These are phyloP conservation scores for Drosophila takahashii DNA, from an alignment of 1,140 invertebrate species.

Conservation along the genomic window DNA sequence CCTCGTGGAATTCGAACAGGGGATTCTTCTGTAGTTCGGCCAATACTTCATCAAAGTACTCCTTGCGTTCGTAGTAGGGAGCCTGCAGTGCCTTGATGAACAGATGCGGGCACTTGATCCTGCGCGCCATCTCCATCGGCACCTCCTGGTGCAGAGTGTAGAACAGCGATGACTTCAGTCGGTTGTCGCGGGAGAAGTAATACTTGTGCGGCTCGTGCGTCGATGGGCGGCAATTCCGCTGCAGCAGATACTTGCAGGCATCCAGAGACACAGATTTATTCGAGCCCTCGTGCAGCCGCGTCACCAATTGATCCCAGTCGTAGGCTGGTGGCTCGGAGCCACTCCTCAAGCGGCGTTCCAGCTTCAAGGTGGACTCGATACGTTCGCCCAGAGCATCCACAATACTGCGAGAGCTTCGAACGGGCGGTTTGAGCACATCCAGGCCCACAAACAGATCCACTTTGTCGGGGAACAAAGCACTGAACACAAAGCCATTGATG, in stretches of 20 bases:
- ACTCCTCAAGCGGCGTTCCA: slow-evolving; percentile 82
- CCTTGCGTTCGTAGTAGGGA: slow-evolving; percentile 86
- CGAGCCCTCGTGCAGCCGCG: slow-evolving; percentile 85
- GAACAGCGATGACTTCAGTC: slow-evolving; percentile 85
- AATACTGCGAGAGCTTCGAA: slow-evolving; percentile 61
- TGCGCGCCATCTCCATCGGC: slow-evolving; percentile 85
- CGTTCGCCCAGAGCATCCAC: slow-evolving; percentile 62
- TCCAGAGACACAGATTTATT: slow-evolving; percentile 86
- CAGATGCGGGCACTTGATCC: slow-evolving; percentile 86
- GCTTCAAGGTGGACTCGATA: slow-evolving; percentile 85
- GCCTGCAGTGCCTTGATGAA: slow-evolving; percentile 87
- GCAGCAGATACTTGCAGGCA: slow-evolving; percentile 86
- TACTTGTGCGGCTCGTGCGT: slow-evolving; percentile 86
- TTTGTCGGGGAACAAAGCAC: slow-evolving; percentile 86
- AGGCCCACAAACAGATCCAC: slow-evolving; percentile 87
- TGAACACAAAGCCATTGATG: slow-evolving; percentile 86
- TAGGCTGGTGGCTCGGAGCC: slow-evolving; percentile 87
- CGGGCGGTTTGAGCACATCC: slow-evolving; percentile 87
- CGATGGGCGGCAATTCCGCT: slow-evolving; percentile 86
- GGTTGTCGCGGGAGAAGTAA: slow-evolving; percentile 87
- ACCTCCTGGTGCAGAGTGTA: slow-evolving; percentile 85
- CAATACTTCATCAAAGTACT: slow-evolving; percentile 86
- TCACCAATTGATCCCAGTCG: slow-evolving; percentile 86
- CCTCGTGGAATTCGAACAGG: slow-evolving; percentile 87
- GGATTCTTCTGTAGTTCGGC: slow-evolving; percentile 86